Conservation (phyloP, 2,888 invertebrate species). For the Agrilus mali region DNA sequence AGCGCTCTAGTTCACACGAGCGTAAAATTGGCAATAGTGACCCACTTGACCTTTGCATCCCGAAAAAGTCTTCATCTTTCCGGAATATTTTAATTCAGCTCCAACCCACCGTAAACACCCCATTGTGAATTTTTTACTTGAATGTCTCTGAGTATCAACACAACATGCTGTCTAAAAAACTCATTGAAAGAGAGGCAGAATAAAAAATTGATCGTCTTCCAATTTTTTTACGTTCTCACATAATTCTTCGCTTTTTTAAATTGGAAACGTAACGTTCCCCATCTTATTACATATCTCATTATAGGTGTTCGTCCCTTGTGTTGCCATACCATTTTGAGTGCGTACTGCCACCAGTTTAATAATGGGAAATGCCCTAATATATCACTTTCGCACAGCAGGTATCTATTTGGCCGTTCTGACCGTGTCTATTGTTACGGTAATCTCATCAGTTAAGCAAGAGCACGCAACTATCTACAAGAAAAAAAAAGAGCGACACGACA, state of each 20-base stretch:
- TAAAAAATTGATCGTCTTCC: neutral
- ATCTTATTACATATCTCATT: constrained; percentile 6
- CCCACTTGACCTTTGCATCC: constrained; percentile 1
- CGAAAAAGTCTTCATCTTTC: too few species aligned
- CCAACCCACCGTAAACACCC: too few species aligned
- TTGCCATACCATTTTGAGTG: constrained; percentile 1
- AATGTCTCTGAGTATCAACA: too few species aligned
- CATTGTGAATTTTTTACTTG: too few species aligned
- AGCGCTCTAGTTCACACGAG: constrained; percentile 8
- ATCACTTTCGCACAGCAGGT: constrained; percentile 10
- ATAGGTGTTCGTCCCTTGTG: too few species aligned
- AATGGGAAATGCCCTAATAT: constrained; percentile 8
- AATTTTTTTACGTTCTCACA: constrained; percentile 1
- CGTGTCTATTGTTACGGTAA: constrained; percentile 8
- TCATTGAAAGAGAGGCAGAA: neutral
- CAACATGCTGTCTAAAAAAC: neutral
- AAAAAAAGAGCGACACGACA: neutral
- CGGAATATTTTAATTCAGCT: too few species aligned
- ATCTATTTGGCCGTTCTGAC: constrained; percentile 9
- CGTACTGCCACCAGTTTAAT: constrained; percentile 2
- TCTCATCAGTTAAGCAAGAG: constrained; percentile 1
- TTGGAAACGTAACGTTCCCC: constrained; percentile 1
- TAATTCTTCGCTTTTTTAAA: neutral
- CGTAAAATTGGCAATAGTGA: constrained; percentile 9
- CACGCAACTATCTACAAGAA: neutral